These are phyloP conservation scores for Agrotis ipsilon DNA, from an alignment of 2,888 invertebrate species.

Conservation along the genomic window DNA sequence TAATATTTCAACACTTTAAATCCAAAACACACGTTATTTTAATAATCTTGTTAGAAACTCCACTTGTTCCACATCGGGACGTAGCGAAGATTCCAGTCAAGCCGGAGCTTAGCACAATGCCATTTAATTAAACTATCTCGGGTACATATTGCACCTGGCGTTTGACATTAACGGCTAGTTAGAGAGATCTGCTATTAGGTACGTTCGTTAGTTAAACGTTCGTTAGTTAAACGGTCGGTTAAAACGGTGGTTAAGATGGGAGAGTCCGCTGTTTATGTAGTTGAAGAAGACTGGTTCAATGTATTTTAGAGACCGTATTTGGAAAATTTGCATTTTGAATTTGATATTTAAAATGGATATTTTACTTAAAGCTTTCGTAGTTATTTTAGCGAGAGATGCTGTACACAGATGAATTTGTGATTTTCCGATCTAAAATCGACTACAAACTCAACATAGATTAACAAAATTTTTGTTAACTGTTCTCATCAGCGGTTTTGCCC, in stretches of 20 bases:
- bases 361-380: too few species aligned
- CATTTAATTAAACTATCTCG: slow-evolving; percentile 58
- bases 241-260: slow-evolving; percentile 18
- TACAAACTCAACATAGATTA: too few species aligned
- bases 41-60: slow-evolving; percentile 12
- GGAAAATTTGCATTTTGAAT: too few species aligned
- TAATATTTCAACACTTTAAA: not conserved
- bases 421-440: too few species aligned
- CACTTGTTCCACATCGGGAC: slow-evolving; percentile 5
- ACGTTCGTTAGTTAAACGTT: slow-evolving; percentile 25
- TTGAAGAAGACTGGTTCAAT: not conserved
- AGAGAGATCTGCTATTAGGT: slow-evolving; percentile 33
- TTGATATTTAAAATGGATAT: too few species aligned
- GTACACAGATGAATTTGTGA: too few species aligned
- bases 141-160: slow-evolving; percentile 55
- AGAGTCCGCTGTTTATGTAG: slow-evolving; percentile 15
- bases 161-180: slow-evolving; percentile 56
- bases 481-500: too few species aligned
- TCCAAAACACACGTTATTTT: not conserved
- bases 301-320: not conserved
- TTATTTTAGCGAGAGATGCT: too few species aligned
- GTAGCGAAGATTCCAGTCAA: slow-evolving; percentile 9
- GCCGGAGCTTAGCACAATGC: slow-evolving; percentile 37
- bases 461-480: too few species aligned
- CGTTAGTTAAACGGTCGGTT: slow-evolving; percentile 29